These are phyloP conservation scores for Gymnoscopelus microlampas DNA, from an alignment of 2,797 vertebrate genomes.

Conservation along the genomic window DNA sequence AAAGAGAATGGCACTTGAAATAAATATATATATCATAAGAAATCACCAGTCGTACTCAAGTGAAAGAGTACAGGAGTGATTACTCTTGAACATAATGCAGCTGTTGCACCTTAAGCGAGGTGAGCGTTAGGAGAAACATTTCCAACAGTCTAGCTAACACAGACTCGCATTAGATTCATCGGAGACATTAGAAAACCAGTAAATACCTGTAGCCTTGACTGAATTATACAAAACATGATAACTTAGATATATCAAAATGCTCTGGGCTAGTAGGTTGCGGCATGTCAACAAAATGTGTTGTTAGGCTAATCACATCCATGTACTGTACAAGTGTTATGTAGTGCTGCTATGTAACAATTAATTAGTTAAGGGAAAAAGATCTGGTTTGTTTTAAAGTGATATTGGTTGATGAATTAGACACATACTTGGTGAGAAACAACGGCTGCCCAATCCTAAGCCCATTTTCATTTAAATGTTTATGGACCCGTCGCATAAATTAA, in stretches of 20 bases:
- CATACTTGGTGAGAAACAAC: background rate
- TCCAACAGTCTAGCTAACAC: background rate
- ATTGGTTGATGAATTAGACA: conserved; percentile 46
- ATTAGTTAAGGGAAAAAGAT: background rate
- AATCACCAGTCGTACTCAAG: conserved; percentile 18
- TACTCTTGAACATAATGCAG: conserved; percentile 41
- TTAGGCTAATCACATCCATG: background rate
- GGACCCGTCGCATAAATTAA: background rate
- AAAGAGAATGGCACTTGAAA: conserved; percentile 76
- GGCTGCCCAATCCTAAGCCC: conserved; percentile 19
- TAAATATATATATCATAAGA: conserved; percentile 48
- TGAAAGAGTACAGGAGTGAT: conserved; percentile 66
- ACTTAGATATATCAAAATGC: background rate
- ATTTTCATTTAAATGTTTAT: conserved; percentile 13
- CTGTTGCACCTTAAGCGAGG: background rate
- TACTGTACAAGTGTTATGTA: background rate
- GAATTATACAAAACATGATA: background rate
- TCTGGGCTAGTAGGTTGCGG: background rate
- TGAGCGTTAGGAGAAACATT: conserved; percentile 46
- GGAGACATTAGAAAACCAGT: background rate
- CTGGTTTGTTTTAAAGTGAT: conserved; percentile 3
- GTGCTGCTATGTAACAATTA: conserved; percentile 2
- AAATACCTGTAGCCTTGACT: background rate
- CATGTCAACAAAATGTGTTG: background rate
- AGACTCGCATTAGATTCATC: conserved; percentile 4